Evolutionary conservation across 1,140 invertebrate genomes (phyloP), one percentile per base, ranked within the genome.

Genomic region (Anthonomus grandis): DNA sequence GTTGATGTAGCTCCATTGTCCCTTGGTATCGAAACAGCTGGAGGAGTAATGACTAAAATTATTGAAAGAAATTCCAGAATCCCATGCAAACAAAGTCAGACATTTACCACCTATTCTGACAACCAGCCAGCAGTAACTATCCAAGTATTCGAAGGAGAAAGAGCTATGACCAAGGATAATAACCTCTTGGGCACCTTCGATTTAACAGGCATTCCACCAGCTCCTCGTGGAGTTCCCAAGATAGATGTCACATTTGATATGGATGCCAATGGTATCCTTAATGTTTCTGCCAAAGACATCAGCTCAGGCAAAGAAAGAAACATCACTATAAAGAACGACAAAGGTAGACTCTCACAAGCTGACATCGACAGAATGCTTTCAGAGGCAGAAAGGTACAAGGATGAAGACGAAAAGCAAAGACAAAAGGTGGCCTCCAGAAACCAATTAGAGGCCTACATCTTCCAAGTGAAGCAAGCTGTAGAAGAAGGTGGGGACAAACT

Each of bases 241-340:
- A 87, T 93, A 57, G 79, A 84, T 58, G 83, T 86, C 38, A 82
- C 82, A 0, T 85, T 86, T 61, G 82, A 85, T 59, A 69, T 86
- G 31, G 84, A 86, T 62, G 84, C 83, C 2, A 87, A 87, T 60
- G 86, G 85, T 17, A 86, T 89, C 24, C 72, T 89, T 31, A 83
- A 82, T 48, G 83, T 86, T 4, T 80, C 81, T 0, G 79, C 79
- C 0, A 72, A 79, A 42, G 80, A 78, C 25, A 78, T 70, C 48
- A 80, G 77, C 6, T 80, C 78, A 0, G 79, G 79, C 0, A 67
- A 67, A 27, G 55, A 59, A 3, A 31, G 46, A 18, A 87, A 90
- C 64, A 91, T 93, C 62, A 89, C 86, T n/a, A 91, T 92, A 56
- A 90, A 86, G 17, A 92, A 92, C 67, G 90, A 92, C 70, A 90